phyloP scores from a whole-genome alignment of 2,797 vertebrate species.

The Anguilla marmorata region DNA sequence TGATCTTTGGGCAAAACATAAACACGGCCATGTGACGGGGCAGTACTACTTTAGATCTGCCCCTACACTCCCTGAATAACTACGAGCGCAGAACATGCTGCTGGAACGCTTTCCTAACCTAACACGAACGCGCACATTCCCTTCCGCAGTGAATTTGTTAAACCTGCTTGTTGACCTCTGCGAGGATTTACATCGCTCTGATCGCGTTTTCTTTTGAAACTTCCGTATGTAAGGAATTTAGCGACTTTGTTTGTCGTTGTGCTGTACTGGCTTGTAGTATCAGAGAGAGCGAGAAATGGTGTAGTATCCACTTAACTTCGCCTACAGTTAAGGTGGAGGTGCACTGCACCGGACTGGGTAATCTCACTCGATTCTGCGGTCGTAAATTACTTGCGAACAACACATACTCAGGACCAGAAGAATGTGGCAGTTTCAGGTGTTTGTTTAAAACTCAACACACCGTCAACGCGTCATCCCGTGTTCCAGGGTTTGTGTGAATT shows the following conservation, averaged over 20 bases:
- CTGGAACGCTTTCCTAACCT: slow-evolving; percentile 1
- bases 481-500: not conserved
- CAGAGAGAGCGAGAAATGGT: not conserved
- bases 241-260: not conserved
- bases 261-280: not conserved
- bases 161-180: slow-evolving; percentile 30
- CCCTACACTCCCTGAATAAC: slow-evolving; percentile 15
- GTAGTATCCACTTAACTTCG: not conserved
- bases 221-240: slow-evolving; percentile 21
- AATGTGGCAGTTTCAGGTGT: slow-evolving; percentile 11
- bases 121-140: slow-evolving; percentile 34
- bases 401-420: not conserved
- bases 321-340: slow-evolving; percentile 3
- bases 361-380: not conserved
- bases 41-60: slow-evolving; percentile 27
- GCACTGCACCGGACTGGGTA: not conserved
- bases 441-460: slow-evolving; percentile 9
- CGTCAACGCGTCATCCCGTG: not conserved
- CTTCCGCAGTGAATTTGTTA: slow-evolving; percentile 15
- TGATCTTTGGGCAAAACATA: not conserved
- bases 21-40: slow-evolving; percentile 31
- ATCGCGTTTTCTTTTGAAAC: slow-evolving; percentile 26
- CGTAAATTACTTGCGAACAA: not conserved
- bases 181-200: not conserved
- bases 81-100: slow-evolving; percentile 14